Evolutionary conservation across 2,888 invertebrate species (phyloP).

Genomic region (Dynastes tityus): DNA sequence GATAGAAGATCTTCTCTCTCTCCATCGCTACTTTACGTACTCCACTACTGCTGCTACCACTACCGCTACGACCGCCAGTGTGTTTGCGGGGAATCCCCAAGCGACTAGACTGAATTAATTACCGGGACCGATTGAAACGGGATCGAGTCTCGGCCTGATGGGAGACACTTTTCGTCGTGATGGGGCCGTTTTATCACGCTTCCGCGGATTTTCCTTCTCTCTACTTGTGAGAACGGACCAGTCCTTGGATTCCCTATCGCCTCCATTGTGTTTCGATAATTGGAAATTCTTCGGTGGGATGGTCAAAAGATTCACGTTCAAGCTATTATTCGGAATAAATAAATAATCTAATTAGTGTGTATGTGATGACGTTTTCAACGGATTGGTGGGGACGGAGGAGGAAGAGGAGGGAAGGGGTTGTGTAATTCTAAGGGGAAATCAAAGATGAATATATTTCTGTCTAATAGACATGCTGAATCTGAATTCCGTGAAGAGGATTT

Average conservation of each 20-base stretch:
- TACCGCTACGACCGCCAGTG: not conserved
- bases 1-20: constrained; percentile 44
- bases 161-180: constrained; percentile 34
- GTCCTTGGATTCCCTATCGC: constrained; percentile 11
- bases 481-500: not conserved
- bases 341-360: constrained; percentile 35
- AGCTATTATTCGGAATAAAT: constrained; percentile 28
- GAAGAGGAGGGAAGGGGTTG: too few relatives aligned
- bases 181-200: constrained; percentile 24
- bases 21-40: not conserved
- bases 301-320: constrained; percentile 34
- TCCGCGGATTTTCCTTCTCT: constrained; percentile 23
- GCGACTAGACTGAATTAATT: constrained; percentile 65
- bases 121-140: constrained; percentile 60
- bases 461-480: not conserved
- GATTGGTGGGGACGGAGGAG: not conserved
- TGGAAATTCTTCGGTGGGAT: constrained; percentile 41
- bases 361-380: not conserved
- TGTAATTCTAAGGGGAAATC: constrained; percentile 17
- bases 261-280: constrained; percentile 16
- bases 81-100: constrained; percentile 64
- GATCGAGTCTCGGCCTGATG: constrained; percentile 21
- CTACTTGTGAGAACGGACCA: not conserved
- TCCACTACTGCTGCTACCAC: not conserved
- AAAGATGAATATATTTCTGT: not conserved